These are phyloP conservation scores for Phthorimaea operculella DNA, from an alignment of 1,140 invertebrate species.

Conservation along the genomic window DNA sequence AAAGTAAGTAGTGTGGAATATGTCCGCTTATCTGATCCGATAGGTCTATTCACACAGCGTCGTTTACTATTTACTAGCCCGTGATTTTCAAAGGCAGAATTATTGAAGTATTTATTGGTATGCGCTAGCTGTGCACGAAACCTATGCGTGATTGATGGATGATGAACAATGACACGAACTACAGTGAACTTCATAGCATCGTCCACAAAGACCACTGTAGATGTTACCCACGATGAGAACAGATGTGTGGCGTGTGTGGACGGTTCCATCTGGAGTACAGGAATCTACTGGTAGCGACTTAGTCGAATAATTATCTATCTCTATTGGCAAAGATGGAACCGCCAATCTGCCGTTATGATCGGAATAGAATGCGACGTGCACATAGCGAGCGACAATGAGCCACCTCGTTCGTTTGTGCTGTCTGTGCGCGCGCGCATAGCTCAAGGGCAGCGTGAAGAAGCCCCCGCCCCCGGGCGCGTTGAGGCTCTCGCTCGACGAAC, in stretches of 20 bases:
- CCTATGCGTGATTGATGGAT: constrained; percentile 28
- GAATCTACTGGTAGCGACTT: no score
- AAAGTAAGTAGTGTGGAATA: no score
- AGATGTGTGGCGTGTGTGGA: constrained; percentile 11
- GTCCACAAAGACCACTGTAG: constrained; percentile 16
- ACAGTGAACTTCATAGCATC: constrained; percentile 18
- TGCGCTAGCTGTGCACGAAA: constrained; percentile 31
- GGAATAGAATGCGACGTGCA: constrained; percentile 27
- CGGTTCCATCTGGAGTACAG: constrained; percentile 19
- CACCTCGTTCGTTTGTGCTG: constrained; percentile 72
- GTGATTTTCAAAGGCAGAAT: no score
- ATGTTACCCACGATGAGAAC: constrained; percentile 25
- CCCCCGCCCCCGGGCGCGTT: constrained; percentile 48
- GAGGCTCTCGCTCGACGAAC: constrained; percentile 61
- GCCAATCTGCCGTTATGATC: neutral
- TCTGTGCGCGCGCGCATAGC: constrained; percentile 71
- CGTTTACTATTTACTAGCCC: no score
- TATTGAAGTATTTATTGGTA: neutral
- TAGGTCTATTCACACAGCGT: no score
- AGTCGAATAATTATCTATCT: neutral
- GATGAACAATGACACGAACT: constrained; percentile 11
- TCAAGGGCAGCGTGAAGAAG: constrained; percentile 71
- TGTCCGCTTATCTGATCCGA: no score
- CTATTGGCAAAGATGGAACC: neutral
- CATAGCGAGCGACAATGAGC: constrained; percentile 37